Percentiles rank a stretch among this genome's conserved stretches.
Evolutionary conservation across 2,113 vertebrate genomes (phyloP).

Genomic region (Rhombomys opimus): DNA sequence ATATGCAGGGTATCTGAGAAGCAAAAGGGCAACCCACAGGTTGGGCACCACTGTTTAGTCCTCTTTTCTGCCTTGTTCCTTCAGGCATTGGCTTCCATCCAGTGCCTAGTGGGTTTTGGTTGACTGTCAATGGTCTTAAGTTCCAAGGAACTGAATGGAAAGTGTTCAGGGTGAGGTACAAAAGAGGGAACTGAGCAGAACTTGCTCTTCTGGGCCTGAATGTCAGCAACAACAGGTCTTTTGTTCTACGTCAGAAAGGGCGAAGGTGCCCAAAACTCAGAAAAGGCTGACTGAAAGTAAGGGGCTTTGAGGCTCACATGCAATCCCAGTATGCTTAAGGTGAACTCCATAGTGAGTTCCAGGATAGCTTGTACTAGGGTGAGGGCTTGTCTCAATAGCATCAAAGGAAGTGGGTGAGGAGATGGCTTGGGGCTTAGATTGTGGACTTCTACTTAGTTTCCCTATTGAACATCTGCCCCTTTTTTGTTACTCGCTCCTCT

Average conservation of each 20-base stretch:
- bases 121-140: background rate
- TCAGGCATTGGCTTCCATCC: background rate
- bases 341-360: background rate
- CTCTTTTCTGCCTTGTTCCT: background rate
- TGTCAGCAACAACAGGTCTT: background rate
- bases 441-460: background rate
- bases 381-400: background rate
- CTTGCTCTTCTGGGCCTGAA: background rate
- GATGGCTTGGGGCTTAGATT: background rate
- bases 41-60: background rate
- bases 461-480: background rate
- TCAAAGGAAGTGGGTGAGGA: background rate
- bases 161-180: background rate
- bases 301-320: background rate
- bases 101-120: background rate
- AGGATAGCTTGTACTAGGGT: too few species aligned
- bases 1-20: too few species aligned
- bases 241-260: background rate
- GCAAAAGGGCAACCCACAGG: background rate
- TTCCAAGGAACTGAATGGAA: background rate
- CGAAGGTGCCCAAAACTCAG: background rate
- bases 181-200: background rate
- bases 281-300: background rate
- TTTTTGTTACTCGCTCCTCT: background rate
- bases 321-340: background rate